These are phyloP conservation scores for Pristionchus japonicus DNA, from an alignment of 2,888 invertebrate species.

Conservation along the genomic window DNA sequence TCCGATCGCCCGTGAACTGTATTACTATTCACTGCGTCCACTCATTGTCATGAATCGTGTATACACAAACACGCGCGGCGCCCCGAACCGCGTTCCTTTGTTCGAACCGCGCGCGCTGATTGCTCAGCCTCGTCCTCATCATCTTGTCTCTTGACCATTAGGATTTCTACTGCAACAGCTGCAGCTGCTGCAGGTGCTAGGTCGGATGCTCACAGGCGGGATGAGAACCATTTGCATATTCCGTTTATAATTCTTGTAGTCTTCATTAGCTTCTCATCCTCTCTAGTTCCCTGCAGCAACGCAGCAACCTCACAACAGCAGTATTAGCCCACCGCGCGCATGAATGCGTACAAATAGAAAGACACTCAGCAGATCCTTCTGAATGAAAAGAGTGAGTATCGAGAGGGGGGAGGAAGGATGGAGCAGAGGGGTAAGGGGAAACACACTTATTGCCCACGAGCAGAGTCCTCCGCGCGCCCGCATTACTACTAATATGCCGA, in stretches of 20 bases:
- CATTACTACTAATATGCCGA: conserved; percentile 36
- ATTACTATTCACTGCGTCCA: not conserved
- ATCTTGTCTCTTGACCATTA: no score
- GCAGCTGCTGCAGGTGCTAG: not conserved
- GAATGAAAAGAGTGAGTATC: conserved; percentile 41
- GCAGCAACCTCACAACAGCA: not conserved
- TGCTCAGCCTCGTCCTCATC: not conserved
- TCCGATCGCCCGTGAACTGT: not conserved
- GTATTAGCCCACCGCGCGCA: not conserved
- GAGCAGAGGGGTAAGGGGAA: not conserved
- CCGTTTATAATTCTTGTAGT: no score
- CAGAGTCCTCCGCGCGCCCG: not conserved
- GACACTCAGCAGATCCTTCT: conserved; percentile 18
- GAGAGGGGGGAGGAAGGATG: not conserved
- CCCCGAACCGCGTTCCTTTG: not conserved
- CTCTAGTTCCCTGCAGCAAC: not conserved
- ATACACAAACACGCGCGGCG: not conserved
- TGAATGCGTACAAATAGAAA: conserved; percentile 33
- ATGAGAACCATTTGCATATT: no score
- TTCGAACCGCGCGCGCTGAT: not conserved
- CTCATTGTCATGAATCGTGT: conserved; percentile 8
- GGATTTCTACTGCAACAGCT: no score
- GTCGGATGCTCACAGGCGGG: no score
- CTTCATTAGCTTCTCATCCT: no score
- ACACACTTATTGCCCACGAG: conserved; percentile 23